Evolutionary conservation across 2,888 invertebrate genomes (phyloP), one percentile per base, ranked within the genome.

Genomic region (Cosmia trapezina): DNA sequence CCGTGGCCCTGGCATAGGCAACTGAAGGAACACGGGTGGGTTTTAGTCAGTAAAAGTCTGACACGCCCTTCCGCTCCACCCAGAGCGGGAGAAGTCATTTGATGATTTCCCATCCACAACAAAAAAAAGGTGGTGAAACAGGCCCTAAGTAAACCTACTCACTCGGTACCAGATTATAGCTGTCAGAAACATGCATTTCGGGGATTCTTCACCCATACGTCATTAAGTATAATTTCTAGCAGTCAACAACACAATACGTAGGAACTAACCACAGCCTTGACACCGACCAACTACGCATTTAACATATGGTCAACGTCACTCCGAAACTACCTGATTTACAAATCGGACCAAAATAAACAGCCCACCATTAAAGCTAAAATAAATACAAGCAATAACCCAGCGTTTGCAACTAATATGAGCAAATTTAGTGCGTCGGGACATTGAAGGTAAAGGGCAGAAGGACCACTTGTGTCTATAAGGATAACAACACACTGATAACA

Each of bases 391-490:
- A 73, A 83, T 82, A 83, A 80, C 76, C 76, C 80, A 63, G 47
- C 71, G 83, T 83, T 79, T 83, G 82, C 73, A 77, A 77, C 83
- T 82, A 83, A 83, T 81, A 83, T 83, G 83, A 77, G 70, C 73
- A 70, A 83, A 83, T 83, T 83, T 82, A 81, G 81, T 83, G 73
- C 83, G 82, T 70, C 77, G 63, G 65, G 66, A 60, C 7, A 17
- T 0, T 28, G 11, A 0, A 41, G 28, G 33, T 0, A 1, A 54
- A 65, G 61, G 11, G 0, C 9, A 82, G 80, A 81, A 81, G 80
- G 64, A 4, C 1, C 12, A 9, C 3, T 60, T 12, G 19, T 47
- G 41, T 73, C 76, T 76, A 62, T 51, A 64, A 65, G 17, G 28
- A 14, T 47, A n/a, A n/a, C n/a, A n/a, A n/a, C n/a, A n/a, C n/a